Base-by-base conservation (phyloP, 2,113 vertebrate species). In the Catharus bicknelli region DNA sequence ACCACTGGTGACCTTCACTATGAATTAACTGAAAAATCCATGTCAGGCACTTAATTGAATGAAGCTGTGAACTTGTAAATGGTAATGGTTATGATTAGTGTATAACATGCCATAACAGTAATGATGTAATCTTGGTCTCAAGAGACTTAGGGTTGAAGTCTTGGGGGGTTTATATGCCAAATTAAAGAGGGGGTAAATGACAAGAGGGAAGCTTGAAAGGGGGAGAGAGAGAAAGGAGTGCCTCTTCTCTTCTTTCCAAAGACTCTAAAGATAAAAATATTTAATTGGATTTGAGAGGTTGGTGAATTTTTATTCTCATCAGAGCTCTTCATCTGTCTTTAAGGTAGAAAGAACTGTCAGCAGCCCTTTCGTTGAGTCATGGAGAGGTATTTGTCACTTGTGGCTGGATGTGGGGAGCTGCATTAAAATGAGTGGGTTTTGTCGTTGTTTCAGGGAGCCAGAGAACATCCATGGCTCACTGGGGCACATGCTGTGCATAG, bases 31-130 rank as follows among this genome's bases (percentile, higher is more conserved):
- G 68, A 91, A 97, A 96, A 96, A 95, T 93, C 90, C 93, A 77
- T 96, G 96, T 97, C 95, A 95, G 82, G 51, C 84, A 94, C 94
- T 93, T 97, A 97, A 97, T 96, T 97, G 95, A 97, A 97, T 90
- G 92, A 97, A 96, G 83, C 93, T 89, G 73, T 94, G 85, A 92
- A 95, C 95, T 96, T 97, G 95, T 96, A 96, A 96, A 87, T 94
- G 72, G 91, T 90, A 95, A 97, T 95, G 95, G 91, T 95, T 97
- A 92, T 96, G 97, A 97, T 97, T 95, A 96, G 92, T 94, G 92
- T 95, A 72, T 86, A 97, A 96, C 84, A 94, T 89, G 90, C 85
- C 77, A 79, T 94, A 95, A 95, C 25, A 67, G 53, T 63, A 94
- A 94, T 93, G 90, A 95, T 96, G 94, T 95, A 95, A 97, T 92